Percentiles rank a stretch among this genome's conserved stretches.
Conservation (phyloP, 2,888 invertebrate species). For the Epinotia brunnichana region DNA sequence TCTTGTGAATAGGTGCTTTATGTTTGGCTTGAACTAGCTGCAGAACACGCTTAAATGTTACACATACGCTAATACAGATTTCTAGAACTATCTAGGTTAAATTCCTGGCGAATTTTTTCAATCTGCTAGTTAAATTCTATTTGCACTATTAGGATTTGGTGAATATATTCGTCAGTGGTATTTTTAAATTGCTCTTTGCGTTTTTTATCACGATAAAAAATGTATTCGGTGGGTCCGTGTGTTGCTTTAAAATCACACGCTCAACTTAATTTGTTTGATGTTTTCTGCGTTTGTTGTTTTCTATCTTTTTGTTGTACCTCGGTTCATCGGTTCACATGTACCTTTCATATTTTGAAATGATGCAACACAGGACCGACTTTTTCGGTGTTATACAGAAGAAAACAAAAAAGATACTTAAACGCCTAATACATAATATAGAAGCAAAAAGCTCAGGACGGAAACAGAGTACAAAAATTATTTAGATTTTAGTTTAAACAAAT, state of each 20-base stretch:
- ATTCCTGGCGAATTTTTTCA: background rate
- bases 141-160: background rate
- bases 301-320: background rate
- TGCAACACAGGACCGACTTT: too few species aligned
- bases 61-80: background rate
- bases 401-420: too few species aligned
- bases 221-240: conserved; percentile 6
- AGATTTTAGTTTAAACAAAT: background rate
- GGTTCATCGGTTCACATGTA: background rate
- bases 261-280: conserved; percentile 4
- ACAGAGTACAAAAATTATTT: background rate
- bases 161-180: background rate
- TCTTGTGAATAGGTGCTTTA: background rate
- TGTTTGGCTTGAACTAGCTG: background rate
- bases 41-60: background rate
- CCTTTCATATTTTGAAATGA: background rate
- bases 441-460: background rate
- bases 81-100: background rate
- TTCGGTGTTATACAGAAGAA: too few species aligned
- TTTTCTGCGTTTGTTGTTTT: conserved; percentile 8
- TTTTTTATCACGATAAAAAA: background rate
- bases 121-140: background rate
- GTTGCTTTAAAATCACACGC: conserved; percentile 18
- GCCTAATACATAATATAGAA: too few species aligned
- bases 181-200: background rate